These are phyloP conservation scores for Sinotaia quadrata DNA, from an alignment of 2,888 invertebrate genomes.

Conservation along the genomic window DNA sequence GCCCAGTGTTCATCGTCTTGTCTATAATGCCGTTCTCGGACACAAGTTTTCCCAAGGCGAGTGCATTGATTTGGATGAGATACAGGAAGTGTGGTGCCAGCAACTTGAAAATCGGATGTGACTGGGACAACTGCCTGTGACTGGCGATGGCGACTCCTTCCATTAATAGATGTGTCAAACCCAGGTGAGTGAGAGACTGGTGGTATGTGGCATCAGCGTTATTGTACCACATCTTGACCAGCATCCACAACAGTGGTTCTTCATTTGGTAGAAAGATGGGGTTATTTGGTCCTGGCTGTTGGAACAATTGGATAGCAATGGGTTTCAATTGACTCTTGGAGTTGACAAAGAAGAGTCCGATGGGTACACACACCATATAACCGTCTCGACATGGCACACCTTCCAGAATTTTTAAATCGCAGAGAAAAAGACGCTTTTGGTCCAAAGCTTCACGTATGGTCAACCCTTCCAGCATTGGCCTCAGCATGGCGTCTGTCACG, in stretches of 20 bases:
- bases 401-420: slow-evolving; percentile 69
- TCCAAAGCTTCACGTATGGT: slow-evolving; percentile 64
- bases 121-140: slow-evolving; percentile 72
- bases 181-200: slow-evolving; percentile 41
- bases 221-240: slow-evolving; percentile 51
- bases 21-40: slow-evolving; percentile 73
- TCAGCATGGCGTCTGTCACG: slow-evolving; percentile 66
- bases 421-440: slow-evolving; percentile 70
- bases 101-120: slow-evolving; percentile 74
- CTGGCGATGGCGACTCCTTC: slow-evolving; percentile 72
- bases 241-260: slow-evolving; percentile 70
- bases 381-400: slow-evolving; percentile 59
- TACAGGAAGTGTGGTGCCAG: slow-evolving; percentile 74
- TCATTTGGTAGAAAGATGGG: slow-evolving; percentile 73
- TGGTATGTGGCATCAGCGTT: slow-evolving; percentile 45
- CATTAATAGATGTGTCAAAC: slow-evolving; percentile 74
- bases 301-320: slow-evolving; percentile 73
- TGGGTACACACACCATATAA: slow-evolving; percentile 68
- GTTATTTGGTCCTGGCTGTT: slow-evolving; percentile 71
- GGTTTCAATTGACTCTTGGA: slow-evolving; percentile 70
- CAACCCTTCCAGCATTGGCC: slow-evolving; percentile 68
- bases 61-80: slow-evolving; percentile 73
- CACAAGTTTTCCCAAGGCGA: slow-evolving; percentile 71
- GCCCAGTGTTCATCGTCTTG: slow-evolving; percentile 72
- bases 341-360: slow-evolving; percentile 73